Conservation (phyloP, 2,797 vertebrate species). For the Coluber constrictor region DNA sequence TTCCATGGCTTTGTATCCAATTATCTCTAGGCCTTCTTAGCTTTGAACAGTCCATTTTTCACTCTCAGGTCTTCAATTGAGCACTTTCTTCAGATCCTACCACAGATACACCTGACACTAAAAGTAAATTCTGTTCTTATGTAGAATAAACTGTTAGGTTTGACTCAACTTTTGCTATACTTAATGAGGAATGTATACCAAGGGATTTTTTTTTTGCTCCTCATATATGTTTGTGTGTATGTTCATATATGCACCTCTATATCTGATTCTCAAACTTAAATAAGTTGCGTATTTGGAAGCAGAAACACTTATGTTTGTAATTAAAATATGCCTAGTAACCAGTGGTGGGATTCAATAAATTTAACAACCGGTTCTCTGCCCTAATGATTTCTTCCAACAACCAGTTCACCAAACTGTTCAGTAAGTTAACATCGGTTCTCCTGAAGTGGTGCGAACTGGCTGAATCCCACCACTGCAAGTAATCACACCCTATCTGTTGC, state of each 20-base stretch:
- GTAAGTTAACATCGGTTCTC: too few relatives aligned
- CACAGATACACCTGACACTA: neutral
- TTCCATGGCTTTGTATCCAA: neutral
- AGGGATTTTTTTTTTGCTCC: neutral
- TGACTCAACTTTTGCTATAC: neutral
- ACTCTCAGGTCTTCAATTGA: neutral
- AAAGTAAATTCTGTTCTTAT: neutral
- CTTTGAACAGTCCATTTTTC: neutral
- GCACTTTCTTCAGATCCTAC: neutral
- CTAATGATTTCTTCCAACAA: too few relatives aligned
- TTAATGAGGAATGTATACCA: neutral
- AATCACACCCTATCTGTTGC: neutral
- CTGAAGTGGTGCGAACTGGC: too few relatives aligned
- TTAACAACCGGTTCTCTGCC: too few relatives aligned
- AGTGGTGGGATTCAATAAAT: too few relatives aligned
- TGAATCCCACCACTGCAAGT: too few relatives aligned
- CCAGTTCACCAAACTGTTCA: too few relatives aligned
- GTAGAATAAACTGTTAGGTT: neutral
- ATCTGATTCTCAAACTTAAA: neutral
- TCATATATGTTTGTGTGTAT: neutral
- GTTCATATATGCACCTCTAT: neutral
- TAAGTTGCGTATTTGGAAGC: neutral
- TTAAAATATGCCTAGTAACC: neutral
- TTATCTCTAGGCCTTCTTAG: neutral
- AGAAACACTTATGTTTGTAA: neutral